These are phyloP conservation scores for Nothobranchius kuhntae DNA, from an alignment of 2,113 vertebrate species.

Conservation along the genomic window DNA sequence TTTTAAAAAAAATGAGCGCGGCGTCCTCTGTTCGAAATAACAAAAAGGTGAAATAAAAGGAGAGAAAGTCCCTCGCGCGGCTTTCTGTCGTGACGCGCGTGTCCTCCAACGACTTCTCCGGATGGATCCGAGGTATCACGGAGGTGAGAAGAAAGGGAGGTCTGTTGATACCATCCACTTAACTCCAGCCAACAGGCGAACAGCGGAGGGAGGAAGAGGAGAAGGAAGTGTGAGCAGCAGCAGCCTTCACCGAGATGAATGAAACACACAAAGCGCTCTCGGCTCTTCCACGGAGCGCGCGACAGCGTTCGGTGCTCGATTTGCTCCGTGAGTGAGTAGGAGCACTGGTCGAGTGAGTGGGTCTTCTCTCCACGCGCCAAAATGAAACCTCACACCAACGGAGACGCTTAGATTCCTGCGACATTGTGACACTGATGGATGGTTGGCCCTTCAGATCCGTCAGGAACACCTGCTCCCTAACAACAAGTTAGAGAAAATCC, in stretches of 20 bases:
- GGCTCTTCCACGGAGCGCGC: slow-evolving; percentile 22
- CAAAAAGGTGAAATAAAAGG: not conserved
- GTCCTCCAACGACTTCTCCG: slow-evolving; percentile 48
- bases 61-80: slow-evolving; percentile 25
- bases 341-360: slow-evolving; percentile 61
- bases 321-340: slow-evolving; percentile 59
- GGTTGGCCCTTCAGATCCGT: not conserved
- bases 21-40: too few relatives aligned
- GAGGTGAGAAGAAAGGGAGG: slow-evolving; percentile 27
- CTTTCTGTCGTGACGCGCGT: slow-evolving; percentile 54
- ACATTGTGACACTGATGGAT: not conserved
- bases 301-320: slow-evolving; percentile 40
- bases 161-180: slow-evolving; percentile 59
- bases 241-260: slow-evolving; percentile 57
- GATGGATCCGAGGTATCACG: slow-evolving; percentile 24
- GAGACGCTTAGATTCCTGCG: not conserved
- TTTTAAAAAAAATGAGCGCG: not conserved
- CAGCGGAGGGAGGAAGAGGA: slow-evolving; percentile 13
- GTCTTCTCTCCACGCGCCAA: slow-evolving; percentile 43
- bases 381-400: slow-evolving; percentile 53
- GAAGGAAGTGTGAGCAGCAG: slow-evolving; percentile 28
- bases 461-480: not conserved
- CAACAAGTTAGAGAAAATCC: too few relatives aligned
- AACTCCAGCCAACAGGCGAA: slow-evolving; percentile 32
- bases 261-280: slow-evolving; percentile 48